A percentile compares a stretch with the other conserved stretches of the same genome.
Evolutionary conservation across 2,113 vertebrate genomes (phyloP).

Genomic region (Corythornis vintsioides): DNA sequence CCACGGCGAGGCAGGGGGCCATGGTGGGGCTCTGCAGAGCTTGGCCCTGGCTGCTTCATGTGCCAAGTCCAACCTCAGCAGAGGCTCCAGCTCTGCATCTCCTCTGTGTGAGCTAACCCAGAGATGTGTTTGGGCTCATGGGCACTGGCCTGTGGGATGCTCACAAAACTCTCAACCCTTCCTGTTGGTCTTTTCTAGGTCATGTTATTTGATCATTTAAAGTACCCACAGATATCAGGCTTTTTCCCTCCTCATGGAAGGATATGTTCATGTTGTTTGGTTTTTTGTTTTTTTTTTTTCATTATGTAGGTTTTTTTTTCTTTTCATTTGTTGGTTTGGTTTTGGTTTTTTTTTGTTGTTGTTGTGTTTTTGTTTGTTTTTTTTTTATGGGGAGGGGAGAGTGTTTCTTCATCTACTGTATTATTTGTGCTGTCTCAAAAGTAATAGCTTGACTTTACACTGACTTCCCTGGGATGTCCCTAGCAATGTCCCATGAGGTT

Average conservation of each 20-base stretch:
- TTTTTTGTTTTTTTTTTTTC: not conserved
- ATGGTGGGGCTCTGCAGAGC: too few species aligned
- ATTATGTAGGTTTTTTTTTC: not conserved
- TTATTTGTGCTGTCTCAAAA: not conserved
- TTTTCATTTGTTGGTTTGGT: not conserved
- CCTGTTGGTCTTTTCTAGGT: not conserved
- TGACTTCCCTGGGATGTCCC: not conserved
- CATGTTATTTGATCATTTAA: not conserved
- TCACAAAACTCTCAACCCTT: not conserved
- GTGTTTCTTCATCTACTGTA: not conserved
- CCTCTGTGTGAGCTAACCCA: not conserved
- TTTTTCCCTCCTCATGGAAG: not conserved
- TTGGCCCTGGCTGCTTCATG: not conserved
- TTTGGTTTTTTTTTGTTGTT: not conserved
- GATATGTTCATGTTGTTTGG: not conserved
- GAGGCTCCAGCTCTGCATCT: not conserved
- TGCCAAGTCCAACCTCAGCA: rapidly evolving
- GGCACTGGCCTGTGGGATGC: not conserved
- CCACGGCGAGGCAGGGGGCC: not conserved
- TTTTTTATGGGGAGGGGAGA: not conserved
- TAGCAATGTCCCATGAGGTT: not conserved
- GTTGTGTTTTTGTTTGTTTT: not conserved
- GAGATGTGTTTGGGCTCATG: not conserved
- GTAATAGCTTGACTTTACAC: not conserved
- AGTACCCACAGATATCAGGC: not conserved